Evolutionary conservation across 2,113 vertebrate genomes (phyloP), one percentile per base, ranked within the genome.

Genomic region (Semnornis frantzii): DNA sequence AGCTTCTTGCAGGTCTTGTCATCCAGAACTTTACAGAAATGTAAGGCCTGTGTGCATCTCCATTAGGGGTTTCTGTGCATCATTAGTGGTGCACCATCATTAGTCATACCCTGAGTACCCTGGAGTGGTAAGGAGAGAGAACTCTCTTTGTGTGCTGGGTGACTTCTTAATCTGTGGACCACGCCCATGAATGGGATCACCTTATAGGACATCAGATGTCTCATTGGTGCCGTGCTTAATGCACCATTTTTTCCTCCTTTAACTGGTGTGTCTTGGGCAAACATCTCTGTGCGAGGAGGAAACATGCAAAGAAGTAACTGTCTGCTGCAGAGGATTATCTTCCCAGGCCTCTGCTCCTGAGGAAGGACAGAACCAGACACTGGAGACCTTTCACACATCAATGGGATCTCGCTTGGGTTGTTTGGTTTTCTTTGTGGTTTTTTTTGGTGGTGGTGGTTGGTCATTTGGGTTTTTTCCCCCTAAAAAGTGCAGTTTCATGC

Each of bases 361-460:
- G 19, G 34, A 64, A 42, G 31, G 33, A 37, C 57, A 42, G 46
- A 91, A 73, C 4, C 0, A 0, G 13, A 14, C 21, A 15, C 20
- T 79, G 63, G 12, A 79, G 27, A 79, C 30, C 39, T 82, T 73
- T 52, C n/a, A 46, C 1, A 0, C 10, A 20, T 54, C 46, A 64
- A 5, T 11, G 21, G n/a, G 30, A 25, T 85, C 91, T 66, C 76
- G 28, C 58, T 90, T 87, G 11, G 50, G 14, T 52, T 52, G 50
- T 52, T 24, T 20, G 12, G 17, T 50, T 54, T 54, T 25, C 12
- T 25, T 54, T 54, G 23, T 25, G 52, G 52, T 21, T 55, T 55
- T 28, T 16, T 55, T 55, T 27, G 27, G 54, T 15, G 15, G 24
- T 24, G 52, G 24, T 20, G 14, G 9, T 16, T 12, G 48, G 20